Conservation (phyloP, 2,888 invertebrate species). For the Drosophila hamatofila region DNA sequence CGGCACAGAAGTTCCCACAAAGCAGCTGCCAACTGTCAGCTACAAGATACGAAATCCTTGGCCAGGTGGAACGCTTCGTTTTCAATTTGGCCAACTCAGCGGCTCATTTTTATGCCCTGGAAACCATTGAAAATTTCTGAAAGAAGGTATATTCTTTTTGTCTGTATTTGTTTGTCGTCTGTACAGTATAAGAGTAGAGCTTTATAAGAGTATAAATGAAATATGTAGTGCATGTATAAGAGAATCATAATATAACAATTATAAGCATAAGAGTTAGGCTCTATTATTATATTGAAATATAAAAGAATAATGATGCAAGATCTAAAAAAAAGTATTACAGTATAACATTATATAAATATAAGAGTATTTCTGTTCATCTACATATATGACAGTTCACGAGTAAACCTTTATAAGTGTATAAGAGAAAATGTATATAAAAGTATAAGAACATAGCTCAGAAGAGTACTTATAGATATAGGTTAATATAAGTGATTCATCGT, state of each 20-base stretch:
- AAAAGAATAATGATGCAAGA: background rate
- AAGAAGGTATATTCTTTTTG: background rate
- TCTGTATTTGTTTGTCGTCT: background rate
- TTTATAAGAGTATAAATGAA: background rate
- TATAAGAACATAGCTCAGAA: background rate
- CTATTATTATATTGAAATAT: background rate
- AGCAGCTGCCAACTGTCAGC: constrained; percentile 23
- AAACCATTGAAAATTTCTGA: background rate
- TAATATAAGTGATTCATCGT: too few relatives aligned
- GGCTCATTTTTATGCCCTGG: constrained; percentile 19
- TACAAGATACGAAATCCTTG: constrained; percentile 17
- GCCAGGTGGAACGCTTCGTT: constrained; percentile 40
- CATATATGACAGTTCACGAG: too few relatives aligned
- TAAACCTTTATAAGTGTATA: background rate
- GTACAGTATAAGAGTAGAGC: background rate
- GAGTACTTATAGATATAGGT: too few relatives aligned
- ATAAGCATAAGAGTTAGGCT: too few relatives aligned
- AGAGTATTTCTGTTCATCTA: background rate
- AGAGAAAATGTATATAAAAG: background rate
- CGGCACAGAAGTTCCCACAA: constrained; percentile 45
- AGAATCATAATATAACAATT: background rate
- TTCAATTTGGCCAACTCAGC: constrained; percentile 64
- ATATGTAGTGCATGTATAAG: background rate
- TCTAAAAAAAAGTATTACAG: too few relatives aligned
- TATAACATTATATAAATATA: background rate